phyloP scores from a whole-genome alignment of 2,888 invertebrate genomes.

The Melinopterus prodromus region DNA sequence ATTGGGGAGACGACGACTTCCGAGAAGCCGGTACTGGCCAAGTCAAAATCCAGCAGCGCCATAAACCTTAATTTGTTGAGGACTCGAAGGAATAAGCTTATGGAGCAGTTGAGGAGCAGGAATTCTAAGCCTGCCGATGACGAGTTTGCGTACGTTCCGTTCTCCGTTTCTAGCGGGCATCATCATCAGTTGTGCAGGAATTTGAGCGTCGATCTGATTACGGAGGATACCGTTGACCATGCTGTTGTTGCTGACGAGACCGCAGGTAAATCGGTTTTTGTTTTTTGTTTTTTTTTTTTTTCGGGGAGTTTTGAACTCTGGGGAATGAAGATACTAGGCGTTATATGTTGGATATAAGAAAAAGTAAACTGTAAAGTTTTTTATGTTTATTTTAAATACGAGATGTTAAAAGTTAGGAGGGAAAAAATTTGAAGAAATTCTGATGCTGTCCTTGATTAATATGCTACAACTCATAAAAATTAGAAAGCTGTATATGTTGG shows the following conservation, averaged over 20 bases:
- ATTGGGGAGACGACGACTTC: conserved; percentile 43
- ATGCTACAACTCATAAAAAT: no score
- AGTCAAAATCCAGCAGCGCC: conserved; percentile 60
- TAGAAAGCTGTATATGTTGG: no score
- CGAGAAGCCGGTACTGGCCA: conserved; percentile 55
- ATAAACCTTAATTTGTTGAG: conserved; percentile 58
- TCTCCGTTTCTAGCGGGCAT: conserved; percentile 45
- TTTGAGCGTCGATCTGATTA: conserved; percentile 41
- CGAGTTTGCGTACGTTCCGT: conserved; percentile 57
- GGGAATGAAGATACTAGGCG: neutral
- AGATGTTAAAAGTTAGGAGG: no score
- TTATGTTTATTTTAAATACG: no score
- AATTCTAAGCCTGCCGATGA: conserved; percentile 54
- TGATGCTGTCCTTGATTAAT: no score
- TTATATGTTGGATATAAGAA: no score
- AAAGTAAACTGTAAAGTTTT: no score
- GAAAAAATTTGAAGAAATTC: no score
- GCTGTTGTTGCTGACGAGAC: neutral
- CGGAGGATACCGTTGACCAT: conserved; percentile 9
- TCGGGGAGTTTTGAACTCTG: neutral
- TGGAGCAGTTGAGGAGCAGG: conserved; percentile 52
- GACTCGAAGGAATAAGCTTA: conserved; percentile 53
- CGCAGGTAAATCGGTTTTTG: neutral
- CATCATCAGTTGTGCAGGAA: conserved; percentile 44
- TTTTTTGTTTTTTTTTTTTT: neutral